Evolutionary conservation across 2,797 vertebrate species (phyloP).

Genomic region (Anniella stebbinsi): DNA sequence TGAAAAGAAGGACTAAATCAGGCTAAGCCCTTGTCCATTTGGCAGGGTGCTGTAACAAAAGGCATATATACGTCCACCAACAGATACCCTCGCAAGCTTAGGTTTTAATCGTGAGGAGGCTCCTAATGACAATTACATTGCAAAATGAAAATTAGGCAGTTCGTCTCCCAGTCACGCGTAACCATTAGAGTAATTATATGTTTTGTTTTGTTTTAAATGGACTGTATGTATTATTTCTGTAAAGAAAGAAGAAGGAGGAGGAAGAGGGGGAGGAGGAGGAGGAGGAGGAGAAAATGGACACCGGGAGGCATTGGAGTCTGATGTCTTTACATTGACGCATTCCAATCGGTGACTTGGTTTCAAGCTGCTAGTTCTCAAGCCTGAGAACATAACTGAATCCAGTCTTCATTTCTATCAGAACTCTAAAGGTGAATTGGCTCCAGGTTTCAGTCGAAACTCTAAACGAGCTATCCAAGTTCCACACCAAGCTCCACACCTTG

Average conservation of each 20-base stretch:
- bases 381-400: too few species aligned
- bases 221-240: constrained; percentile 74
- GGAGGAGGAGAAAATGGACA: constrained; percentile 74
- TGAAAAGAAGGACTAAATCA: constrained; percentile 84
- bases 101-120: constrained; percentile 83
- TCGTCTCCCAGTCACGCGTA: constrained; percentile 83
- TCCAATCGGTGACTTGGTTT: not conserved
- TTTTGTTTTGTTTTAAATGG: constrained; percentile 83
- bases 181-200: constrained; percentile 82
- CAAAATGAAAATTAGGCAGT: constrained; percentile 83
- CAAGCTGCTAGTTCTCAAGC: not conserved
- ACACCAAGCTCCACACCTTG: too few species aligned
- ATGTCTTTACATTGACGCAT: constrained; percentile 72
- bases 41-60: constrained; percentile 81
- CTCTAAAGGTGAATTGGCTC: too few species aligned
- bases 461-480: too few species aligned
- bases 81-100: constrained; percentile 81
- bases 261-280: too few species aligned
- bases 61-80: constrained; percentile 72
- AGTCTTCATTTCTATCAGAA: too few species aligned
- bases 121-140: constrained; percentile 87
- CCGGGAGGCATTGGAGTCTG: constrained; percentile 75
- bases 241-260: constrained; percentile 72
- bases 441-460: too few species aligned
- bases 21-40: constrained; percentile 83